Evolutionary conservation across 2,797 vertebrate genomes (phyloP).

Genomic region (Tarsius wallacei): DNA sequence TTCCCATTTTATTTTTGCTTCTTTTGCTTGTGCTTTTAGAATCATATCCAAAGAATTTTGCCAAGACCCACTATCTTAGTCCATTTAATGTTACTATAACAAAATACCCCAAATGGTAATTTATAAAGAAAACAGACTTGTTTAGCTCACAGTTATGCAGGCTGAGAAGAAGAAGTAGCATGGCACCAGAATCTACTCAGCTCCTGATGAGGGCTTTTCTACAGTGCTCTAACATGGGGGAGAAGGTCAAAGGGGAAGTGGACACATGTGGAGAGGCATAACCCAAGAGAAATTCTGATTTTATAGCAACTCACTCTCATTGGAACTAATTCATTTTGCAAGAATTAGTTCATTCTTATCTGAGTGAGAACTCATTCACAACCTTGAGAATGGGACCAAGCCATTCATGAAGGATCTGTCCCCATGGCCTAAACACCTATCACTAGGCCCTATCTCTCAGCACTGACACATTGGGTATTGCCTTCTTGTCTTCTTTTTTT

Average conservation of each 20-base stretch:
- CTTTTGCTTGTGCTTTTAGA: background rate
- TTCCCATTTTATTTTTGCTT: background rate
- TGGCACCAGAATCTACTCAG: background rate
- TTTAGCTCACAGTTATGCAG: background rate
- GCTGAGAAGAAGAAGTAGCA: background rate
- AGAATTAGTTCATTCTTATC: background rate
- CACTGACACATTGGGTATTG: too few relatives aligned
- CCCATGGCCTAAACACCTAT: background rate
- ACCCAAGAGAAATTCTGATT: background rate
- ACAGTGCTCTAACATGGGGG: background rate
- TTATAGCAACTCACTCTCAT: background rate
- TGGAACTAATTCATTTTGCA: background rate
- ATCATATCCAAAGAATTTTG: background rate
- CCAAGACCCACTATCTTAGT: background rate
- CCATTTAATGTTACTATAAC: background rate
- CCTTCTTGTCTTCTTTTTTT: too few relatives aligned
- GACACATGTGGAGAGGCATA: background rate
- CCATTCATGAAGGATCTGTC: background rate
- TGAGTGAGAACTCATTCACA: background rate
- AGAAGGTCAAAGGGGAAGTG: background rate
- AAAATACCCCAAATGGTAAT: background rate
- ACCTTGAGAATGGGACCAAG: background rate
- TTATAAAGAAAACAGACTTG: background rate
- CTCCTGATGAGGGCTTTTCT: background rate
- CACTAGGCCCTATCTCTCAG: background rate